Evolutionary conservation across 1,140 invertebrate genomes (phyloP).

Genomic region (Bombus soroeensis): DNA sequence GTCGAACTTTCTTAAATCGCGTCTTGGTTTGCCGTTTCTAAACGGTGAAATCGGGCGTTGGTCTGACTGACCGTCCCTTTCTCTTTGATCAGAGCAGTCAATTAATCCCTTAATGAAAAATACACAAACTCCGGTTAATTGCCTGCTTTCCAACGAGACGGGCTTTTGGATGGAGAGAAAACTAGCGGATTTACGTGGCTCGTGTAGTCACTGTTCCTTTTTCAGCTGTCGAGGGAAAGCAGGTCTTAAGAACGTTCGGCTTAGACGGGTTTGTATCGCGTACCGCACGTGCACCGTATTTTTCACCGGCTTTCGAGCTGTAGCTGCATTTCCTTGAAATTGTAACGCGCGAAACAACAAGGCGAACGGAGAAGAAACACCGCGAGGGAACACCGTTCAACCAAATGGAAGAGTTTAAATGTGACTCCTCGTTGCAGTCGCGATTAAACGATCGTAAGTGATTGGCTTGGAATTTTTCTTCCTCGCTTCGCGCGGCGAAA

Average conservation of each 20-base stretch:
- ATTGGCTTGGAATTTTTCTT: background rate
- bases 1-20: background rate
- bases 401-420: background rate
- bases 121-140: conserved; percentile 44
- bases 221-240: background rate
- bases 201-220: background rate
- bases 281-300: conserved; percentile 18
- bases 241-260: background rate
- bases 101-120: conserved; percentile 53
- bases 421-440: background rate
- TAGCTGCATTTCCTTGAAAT: background rate
- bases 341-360: background rate
- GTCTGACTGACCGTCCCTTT: background rate
- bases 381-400: background rate
- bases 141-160: background rate
- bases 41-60: background rate
- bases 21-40: background rate
- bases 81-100: background rate
- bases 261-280: background rate
- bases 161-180: background rate
- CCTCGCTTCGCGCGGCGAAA: no score
- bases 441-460: background rate
- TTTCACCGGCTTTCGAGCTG: conserved; percentile 6
- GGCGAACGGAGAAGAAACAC: background rate
- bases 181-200: background rate